Percentiles rank a stretch among this genome's conserved stretches.
Conservation (phyloP, 2,797 vertebrate species). For the Thamnophis elegans region DNA sequence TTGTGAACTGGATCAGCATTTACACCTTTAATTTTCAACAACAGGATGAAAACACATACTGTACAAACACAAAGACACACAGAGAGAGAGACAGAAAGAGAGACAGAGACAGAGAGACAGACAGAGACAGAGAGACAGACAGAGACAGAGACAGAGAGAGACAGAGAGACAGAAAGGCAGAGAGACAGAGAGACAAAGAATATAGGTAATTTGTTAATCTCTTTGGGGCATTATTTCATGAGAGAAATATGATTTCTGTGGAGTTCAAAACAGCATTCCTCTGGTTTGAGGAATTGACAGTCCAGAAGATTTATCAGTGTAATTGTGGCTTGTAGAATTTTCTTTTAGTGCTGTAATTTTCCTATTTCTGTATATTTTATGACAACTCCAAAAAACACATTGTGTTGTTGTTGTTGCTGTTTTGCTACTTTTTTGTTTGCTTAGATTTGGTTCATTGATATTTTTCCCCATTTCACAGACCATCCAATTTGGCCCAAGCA, state of each 20-base stretch:
- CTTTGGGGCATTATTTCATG: conserved; percentile 36
- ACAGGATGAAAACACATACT: conserved; percentile 6
- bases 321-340: background rate
- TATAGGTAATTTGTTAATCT: conserved; percentile 22
- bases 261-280: conserved; percentile 14
- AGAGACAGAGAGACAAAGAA: background rate
- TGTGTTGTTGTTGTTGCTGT: background rate
- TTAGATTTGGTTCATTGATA: background rate
- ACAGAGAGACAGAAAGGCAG: too few species aligned
- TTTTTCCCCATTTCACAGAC: background rate
- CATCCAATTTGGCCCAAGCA: background rate
- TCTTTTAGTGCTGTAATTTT: background rate
- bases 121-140: too few species aligned
- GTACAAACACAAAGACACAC: background rate
- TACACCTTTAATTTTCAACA: conserved; percentile 24
- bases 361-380: background rate
- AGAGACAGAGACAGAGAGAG: too few species aligned
- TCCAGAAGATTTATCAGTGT: background rate
- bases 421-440: background rate
- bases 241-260: conserved; percentile 28
- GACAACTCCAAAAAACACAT: background rate
- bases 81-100: too few species aligned
- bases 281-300: background rate
- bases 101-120: too few species aligned
- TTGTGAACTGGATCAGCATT: background rate